Evolutionary conservation across 2,113 vertebrate species (phyloP).

Genomic region (Vicugna pacos): DNA sequence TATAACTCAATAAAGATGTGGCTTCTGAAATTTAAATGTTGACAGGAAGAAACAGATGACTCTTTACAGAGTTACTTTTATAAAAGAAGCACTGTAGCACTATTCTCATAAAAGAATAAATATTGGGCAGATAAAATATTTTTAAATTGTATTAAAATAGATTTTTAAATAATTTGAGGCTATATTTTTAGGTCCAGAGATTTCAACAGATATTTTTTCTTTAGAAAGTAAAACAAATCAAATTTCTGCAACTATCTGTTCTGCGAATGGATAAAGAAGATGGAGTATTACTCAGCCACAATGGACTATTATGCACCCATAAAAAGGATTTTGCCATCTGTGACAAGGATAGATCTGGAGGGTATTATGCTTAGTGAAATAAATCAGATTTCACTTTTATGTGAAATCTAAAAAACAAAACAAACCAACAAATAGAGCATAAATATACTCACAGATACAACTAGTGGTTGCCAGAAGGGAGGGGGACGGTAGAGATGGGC

Average conservation of each 20-base stretch:
- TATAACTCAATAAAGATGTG: background rate
- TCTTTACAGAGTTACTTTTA: background rate
- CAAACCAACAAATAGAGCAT: no score
- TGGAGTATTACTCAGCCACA: no score
- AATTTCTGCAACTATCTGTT: background rate
- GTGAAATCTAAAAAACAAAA: no score
- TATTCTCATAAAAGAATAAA: constrained; percentile 26
- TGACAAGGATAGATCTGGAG: no score
- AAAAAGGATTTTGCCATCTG: no score
- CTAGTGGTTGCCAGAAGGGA: no score
- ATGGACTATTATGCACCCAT: no score
- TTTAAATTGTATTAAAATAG: background rate
- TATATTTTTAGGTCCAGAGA: background rate
- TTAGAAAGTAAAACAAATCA: background rate
- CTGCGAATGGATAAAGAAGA: no score
- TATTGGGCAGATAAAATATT: background rate
- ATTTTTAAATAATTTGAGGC: background rate
- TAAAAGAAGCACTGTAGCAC: background rate
- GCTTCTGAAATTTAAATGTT: background rate
- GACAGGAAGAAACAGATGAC: background rate
- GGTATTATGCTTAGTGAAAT: no score
- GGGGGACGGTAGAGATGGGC: no score
- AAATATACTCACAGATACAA: no score
- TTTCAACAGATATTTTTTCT: background rate
- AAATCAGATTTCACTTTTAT: no score